Evolutionary conservation across 92 coral and sea anemone genomes (phyloP), one percentile per base, ranked within the genome.

Genomic region (Porites rus): DNA sequence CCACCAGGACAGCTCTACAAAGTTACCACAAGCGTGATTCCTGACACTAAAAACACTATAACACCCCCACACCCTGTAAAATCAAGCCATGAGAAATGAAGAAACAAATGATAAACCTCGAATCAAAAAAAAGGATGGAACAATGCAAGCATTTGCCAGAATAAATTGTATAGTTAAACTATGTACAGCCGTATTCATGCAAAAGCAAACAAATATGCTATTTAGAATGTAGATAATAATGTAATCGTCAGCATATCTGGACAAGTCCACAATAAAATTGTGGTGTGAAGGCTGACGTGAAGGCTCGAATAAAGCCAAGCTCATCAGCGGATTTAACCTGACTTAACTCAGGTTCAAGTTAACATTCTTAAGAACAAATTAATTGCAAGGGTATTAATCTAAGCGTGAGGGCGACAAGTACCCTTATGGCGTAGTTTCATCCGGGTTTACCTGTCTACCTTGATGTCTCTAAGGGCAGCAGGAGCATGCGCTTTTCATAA

Each of bases 1-100:
- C 97, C 97, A 24, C 93, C 96, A 2, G 94, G 95, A 50, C 76
- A 24, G 78, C 68, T 94, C 87, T 86, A 96, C 24, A 74, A 78
- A 24, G 87, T 52, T 46, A 90, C 51, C 14, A 61, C 74, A 7
- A 66, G 84, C 69, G 63, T 17, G 63, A 62, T 69, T 19, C 38
- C 19, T 9, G 87, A 66, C 10, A 53, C 63, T 14, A 19, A 1
- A 31, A 54, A 65, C 52, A 22, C 82, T n/a, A 63, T 75, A 12
- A 67, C 73, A 20, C 79, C 64, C 51, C 80, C 50, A 51, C 80
- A 20, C 31, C 63, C 62, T 4, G 20, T n/a, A 61, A 72, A 83
- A 1, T n/a, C 65, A 4, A 63, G 80, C 6, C 59, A 22, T 53
- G 72, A 20, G 22, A 61, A 61, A 16, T 59, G 58, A 60, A 50